These are phyloP conservation scores for Caligus rogercresseyi DNA, from an alignment of 1,140 invertebrate species.

Conservation along the genomic window DNA sequence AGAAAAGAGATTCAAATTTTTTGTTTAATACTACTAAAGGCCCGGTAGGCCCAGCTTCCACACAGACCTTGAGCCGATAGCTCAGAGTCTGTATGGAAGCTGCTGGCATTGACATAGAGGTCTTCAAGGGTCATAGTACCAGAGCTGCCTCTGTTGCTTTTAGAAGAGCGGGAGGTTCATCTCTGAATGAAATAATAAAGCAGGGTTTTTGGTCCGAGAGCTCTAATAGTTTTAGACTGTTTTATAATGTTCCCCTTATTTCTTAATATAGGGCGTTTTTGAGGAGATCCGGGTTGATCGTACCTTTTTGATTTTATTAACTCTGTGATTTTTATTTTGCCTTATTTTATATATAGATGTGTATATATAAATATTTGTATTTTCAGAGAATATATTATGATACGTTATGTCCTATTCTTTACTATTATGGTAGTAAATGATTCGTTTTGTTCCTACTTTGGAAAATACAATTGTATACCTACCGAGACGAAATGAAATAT, in stretches of 20 bases:
- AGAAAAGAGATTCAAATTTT: too few species aligned
- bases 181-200: background rate
- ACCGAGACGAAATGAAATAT: background rate
- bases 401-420: background rate
- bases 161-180: background rate
- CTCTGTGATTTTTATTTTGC: background rate
- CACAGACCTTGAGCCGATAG: background rate
- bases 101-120: background rate
- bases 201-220: background rate
- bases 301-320: background rate
- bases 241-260: background rate
- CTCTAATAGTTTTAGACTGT: background rate
- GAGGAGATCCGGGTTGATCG: background rate
- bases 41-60: background rate
- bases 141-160: background rate
- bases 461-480: background rate
- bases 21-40: too few species aligned
- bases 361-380: background rate
- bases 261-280: background rate
- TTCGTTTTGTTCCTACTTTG: background rate
- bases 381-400: background rate
- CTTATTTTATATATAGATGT: background rate
- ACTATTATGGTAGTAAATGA: background rate
- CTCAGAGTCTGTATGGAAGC: background rate
- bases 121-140: background rate